Evolutionary conservation across 2,113 vertebrate species (phyloP).

Genomic region (Empidonax traillii): DNA sequence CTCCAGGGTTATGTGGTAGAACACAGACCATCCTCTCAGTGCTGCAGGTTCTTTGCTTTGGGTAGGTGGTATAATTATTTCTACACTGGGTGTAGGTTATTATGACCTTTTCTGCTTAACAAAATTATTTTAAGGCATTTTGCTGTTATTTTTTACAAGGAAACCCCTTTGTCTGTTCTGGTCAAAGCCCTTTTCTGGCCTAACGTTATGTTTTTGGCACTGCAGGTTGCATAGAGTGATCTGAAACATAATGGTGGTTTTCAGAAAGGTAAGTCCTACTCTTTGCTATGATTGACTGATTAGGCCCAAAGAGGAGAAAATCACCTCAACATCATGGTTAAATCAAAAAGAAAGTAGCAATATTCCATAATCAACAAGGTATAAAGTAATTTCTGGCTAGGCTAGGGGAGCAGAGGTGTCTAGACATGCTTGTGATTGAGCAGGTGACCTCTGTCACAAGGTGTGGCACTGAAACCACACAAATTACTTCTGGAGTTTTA

Average conservation of each 20-base stretch:
- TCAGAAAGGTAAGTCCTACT: slow-evolving; percentile 61
- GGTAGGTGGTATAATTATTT: neutral
- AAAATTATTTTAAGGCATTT: neutral
- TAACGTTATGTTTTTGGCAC: neutral
- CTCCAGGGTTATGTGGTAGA: neutral
- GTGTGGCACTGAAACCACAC: neutral
- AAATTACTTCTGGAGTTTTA: neutral
- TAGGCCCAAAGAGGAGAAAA: neutral
- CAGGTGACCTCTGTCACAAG: slow-evolving; percentile 38
- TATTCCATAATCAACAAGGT: neutral
- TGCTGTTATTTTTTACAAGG: neutral
- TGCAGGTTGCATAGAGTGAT: slow-evolving; percentile 37
- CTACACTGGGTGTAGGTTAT: neutral
- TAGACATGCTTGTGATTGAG: neutral
- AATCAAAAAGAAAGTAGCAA: neutral
- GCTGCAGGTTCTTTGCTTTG: neutral
- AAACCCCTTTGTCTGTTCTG: neutral
- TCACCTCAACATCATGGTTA: neutral
- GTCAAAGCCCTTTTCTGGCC: neutral
- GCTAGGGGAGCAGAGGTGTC: neutral
- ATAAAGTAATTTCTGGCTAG: neutral
- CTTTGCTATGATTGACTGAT: neutral
- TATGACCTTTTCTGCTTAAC: neutral
- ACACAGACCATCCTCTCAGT: neutral
- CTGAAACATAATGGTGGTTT: slow-evolving; percentile 64